A percentile compares a stretch with the other conserved stretches of the same genome.
Evolutionary conservation across 2,888 invertebrate genomes (phyloP).

Genomic region (Micropterix aruncella): DNA sequence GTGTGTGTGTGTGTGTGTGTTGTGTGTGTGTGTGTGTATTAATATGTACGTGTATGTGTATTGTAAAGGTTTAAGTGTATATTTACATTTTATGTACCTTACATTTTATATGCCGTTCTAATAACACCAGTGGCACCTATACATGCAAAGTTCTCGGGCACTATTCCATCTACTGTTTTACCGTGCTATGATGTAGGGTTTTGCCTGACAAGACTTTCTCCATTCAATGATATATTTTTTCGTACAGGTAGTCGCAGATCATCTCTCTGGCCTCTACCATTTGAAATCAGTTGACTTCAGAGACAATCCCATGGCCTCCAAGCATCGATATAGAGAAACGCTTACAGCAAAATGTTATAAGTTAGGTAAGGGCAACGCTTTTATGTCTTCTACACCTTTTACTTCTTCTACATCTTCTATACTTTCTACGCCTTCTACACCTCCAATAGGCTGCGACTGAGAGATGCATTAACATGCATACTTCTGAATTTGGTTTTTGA

Average conservation of each 20-base stretch:
- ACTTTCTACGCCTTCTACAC: too few relatives aligned
- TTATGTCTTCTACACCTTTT: too few relatives aligned
- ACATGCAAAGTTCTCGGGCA: constrained; percentile 2
- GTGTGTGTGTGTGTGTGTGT: too few relatives aligned
- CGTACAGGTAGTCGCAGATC: constrained; percentile 36
- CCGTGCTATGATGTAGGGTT: constrained; percentile 20
- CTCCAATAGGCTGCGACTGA: too few relatives aligned
- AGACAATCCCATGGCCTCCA: constrained; percentile 49
- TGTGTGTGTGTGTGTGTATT: too few relatives aligned
- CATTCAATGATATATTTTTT: constrained; percentile 27
- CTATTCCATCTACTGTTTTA: constrained; percentile 1
- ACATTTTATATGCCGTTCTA: too few relatives aligned
- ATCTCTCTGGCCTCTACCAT: constrained; percentile 36
- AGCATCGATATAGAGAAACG: constrained; percentile 51
- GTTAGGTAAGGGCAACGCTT: constrained; percentile 47
- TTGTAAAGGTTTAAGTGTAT: constrained; percentile 1
- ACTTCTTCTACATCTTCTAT: too few relatives aligned
- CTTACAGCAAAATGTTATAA: constrained; percentile 46
- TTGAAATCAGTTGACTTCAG: constrained; percentile 41
- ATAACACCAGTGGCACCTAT: too few relatives aligned
- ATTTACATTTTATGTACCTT: constrained; percentile 2
- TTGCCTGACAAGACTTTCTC: constrained; percentile 30
- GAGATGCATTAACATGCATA: too few relatives aligned
- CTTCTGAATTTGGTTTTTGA: too few relatives aligned
- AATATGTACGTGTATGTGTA: neutral